These are phyloP conservation scores for Zelleria hepariella DNA, from an alignment of 2,888 invertebrate genomes.

Conservation along the genomic window DNA sequence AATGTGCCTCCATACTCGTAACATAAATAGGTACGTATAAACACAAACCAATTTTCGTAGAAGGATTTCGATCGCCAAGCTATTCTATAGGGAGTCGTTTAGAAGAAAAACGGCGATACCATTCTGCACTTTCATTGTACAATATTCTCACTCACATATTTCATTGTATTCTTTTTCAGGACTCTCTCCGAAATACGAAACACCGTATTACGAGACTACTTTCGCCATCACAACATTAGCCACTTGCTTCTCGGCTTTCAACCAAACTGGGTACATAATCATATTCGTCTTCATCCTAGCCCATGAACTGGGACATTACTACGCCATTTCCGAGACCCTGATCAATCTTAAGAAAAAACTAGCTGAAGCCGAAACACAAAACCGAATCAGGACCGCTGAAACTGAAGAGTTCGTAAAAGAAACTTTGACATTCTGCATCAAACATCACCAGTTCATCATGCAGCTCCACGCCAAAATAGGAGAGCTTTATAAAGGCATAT, in stretches of 20 bases:
- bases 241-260: conserved; percentile 38
- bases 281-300: conserved; percentile 35
- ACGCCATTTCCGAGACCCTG: conserved; percentile 34
- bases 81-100: too few relatives aligned
- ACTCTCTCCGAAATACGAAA: conserved; percentile 34
- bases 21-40: too few relatives aligned
- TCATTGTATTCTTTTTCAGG: conserved; percentile 21
- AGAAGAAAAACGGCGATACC: too few relatives aligned
- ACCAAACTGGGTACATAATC: conserved; percentile 44
- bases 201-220: conserved; percentile 36
- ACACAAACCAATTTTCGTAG: too few relatives aligned
- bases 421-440: conserved; percentile 32
- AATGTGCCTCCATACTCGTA: too few relatives aligned
- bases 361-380: conserved; percentile 11
- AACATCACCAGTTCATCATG: conserved; percentile 39
- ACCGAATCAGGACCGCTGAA: conserved; percentile 1
- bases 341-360: conserved; percentile 22
- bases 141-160: too few relatives aligned
- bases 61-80: too few relatives aligned
- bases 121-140: too few relatives aligned
- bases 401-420: conserved; percentile 18
- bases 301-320: conserved; percentile 41
- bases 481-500: conserved; percentile 31
- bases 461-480: conserved; percentile 30
- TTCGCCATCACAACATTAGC: conserved; percentile 30